Conservation (phyloP, 30 jellyfish, hydroid and myxozoan species). For the Mastigias papua region DNA sequence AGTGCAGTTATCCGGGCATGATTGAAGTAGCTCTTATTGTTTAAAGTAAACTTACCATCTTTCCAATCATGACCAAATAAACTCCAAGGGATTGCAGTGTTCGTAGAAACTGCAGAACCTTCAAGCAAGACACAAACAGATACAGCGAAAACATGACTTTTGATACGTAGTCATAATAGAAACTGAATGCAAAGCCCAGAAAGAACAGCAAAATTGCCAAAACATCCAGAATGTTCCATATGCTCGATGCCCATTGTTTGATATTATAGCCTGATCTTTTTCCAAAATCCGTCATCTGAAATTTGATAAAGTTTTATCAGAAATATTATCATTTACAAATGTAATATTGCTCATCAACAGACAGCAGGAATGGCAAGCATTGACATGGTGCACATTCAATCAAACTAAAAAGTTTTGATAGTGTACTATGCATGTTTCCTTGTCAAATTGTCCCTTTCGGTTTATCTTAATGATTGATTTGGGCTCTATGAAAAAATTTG, state of each 20-base stretch:
- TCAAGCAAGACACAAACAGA: slow-evolving; percentile 46
- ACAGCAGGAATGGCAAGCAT: no score
- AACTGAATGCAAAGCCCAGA: slow-evolving; percentile 49
- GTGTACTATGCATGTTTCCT: no score
- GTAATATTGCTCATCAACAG: no score
- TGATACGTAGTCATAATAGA: background rate
- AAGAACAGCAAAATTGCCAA: slow-evolving; percentile 21
- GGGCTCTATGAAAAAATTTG: no score
- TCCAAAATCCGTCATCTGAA: slow-evolving; percentile 44
- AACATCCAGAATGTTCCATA: slow-evolving; percentile 60
- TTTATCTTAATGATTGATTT: no score
- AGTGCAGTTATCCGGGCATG: no score
- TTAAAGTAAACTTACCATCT: slow-evolving; percentile 83
- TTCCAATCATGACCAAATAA: slow-evolving; percentile 61
- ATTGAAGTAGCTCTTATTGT: no score
- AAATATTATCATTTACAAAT: no score
- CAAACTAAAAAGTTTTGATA: no score
- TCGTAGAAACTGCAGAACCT: slow-evolving; percentile 41
- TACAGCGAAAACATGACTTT: slow-evolving; percentile 33
- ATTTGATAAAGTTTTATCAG: no score
- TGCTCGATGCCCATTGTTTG: slow-evolving; percentile 33
- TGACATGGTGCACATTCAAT: no score
- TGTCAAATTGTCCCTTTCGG: no score
- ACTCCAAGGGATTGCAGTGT: slow-evolving; percentile 44
- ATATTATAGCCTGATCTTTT: slow-evolving; percentile 6